A percentile compares a stretch with the other conserved stretches of the same genome.
phyloP scores from a whole-genome alignment of 1,140 invertebrate genomes.

The Acromyrmex heyeri region DNA sequence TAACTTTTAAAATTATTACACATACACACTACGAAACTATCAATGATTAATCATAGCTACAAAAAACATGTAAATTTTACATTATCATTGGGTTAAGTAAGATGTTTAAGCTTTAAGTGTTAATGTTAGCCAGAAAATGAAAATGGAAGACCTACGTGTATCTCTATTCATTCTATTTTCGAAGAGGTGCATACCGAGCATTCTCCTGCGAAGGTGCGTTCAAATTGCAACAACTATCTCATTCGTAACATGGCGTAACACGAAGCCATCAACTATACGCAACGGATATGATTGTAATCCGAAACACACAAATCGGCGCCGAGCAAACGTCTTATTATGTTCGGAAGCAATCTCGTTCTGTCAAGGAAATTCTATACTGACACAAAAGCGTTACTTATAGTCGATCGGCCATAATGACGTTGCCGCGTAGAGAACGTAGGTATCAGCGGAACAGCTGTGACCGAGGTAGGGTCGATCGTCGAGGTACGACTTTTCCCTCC shows the following conservation, averaged over 20 bases:
- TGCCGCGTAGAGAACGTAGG: conserved; percentile 1
- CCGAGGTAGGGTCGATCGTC: conserved; percentile 64
- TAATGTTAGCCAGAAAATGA: no score
- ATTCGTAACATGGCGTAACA: neutral
- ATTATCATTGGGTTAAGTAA: no score
- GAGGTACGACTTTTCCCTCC: conserved; percentile 43
- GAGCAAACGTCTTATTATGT: conserved; percentile 29
- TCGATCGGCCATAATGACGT: conserved; percentile 12
- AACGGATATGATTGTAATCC: conserved; percentile 1
- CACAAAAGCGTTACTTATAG: neutral
- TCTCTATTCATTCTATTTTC: neutral
- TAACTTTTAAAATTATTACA: no score
- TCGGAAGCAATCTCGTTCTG: neutral
- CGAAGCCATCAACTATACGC: conserved; percentile 11
- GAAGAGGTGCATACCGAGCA: neutral
- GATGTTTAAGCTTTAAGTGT: no score
- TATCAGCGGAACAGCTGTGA: conserved; percentile 68
- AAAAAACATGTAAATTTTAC: no score
- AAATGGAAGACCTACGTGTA: neutral
- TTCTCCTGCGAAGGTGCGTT: neutral
- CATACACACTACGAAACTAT: no score
- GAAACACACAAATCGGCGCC: neutral
- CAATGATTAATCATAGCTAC: no score
- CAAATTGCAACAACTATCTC: neutral
- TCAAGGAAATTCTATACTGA: neutral